Base-by-base conservation (phyloP, 1,140 invertebrate genomes). In the Platyura marginata region DNA sequence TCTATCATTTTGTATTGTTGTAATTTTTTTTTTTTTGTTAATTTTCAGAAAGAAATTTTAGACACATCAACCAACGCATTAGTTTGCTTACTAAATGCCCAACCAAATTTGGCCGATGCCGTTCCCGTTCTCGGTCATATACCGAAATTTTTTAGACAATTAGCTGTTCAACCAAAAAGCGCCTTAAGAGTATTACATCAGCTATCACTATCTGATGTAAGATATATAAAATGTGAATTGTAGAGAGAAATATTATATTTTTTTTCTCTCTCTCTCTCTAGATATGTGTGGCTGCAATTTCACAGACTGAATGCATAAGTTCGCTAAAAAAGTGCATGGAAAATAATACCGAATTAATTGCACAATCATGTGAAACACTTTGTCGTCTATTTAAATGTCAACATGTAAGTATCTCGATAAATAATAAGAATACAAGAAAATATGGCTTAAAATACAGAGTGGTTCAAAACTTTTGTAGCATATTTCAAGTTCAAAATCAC, bases 101-200 rank as follows among this genome's bases (percentile, higher is more conserved):
- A 95, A 60, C 82, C 87, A n/a, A 68, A 74, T 51, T 71, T 96
- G 37, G 73, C 85, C 18, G 91, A 98, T 60, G 75, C 85, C 49
- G 77, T 97, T 41, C 93, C 95, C 15, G 76, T 87, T 15, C 75
- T 95, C 54, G 95, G 94, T 10, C 89, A 97, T 61, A 79, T 98
- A 60, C 92, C 92, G 15, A 74, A 87, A 47, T 66, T 97, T 20
- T 84, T 88, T 51, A 69, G 75, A 49, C 74, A 86, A 53, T 80
- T 95, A 67, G 65, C 75, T 59, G 53, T 70, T 51, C 71, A 80
- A 49, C 79, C 80, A 42, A 79, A 77, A 55, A 74, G 83, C 41
- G 81, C 83, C 39, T 76, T 96, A 51, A 73, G 81, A 49, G 80
- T 96, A 50, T 67, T 93, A 43, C 82, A 91, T 58, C 81, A 92